These are phyloP conservation scores for Paraescarpia echinospica DNA, from an alignment of 1,140 invertebrate genomes.

Conservation along the genomic window DNA sequence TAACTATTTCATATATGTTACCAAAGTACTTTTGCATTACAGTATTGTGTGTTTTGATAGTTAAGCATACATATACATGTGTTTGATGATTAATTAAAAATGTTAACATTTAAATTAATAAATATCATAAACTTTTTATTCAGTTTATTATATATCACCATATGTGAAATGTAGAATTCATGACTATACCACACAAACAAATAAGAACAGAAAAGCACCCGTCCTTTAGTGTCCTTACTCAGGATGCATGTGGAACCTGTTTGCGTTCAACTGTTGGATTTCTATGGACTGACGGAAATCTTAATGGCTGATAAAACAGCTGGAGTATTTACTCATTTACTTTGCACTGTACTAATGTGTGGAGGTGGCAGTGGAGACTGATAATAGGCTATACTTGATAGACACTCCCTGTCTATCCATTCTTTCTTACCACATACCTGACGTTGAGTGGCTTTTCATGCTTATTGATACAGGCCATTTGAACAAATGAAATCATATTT, in stretches of 20 bases:
- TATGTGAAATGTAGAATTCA: too few relatives aligned
- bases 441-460: not conserved
- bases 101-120: too few relatives aligned
- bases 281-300: not conserved
- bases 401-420: not conserved
- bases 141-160: too few relatives aligned
- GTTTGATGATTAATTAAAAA: too few relatives aligned
- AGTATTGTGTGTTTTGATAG: too few relatives aligned
- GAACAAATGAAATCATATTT: not conserved
- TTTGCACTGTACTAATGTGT: not conserved
- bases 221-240: not conserved
- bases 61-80: too few relatives aligned
- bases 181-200: not conserved
- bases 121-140: too few relatives aligned
- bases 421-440: not conserved
- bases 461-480: not conserved
- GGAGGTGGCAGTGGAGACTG: not conserved
- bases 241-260: not conserved
- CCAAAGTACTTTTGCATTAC: too few relatives aligned
- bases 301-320: not conserved
- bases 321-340: not conserved
- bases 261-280: not conserved
- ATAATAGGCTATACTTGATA: not conserved
- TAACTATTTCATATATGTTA: too few relatives aligned
- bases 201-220: not conserved